phyloP scores from a whole-genome alignment of 35 echinoderm and acorn worm genomes.

The Anneissia japonica region DNA sequence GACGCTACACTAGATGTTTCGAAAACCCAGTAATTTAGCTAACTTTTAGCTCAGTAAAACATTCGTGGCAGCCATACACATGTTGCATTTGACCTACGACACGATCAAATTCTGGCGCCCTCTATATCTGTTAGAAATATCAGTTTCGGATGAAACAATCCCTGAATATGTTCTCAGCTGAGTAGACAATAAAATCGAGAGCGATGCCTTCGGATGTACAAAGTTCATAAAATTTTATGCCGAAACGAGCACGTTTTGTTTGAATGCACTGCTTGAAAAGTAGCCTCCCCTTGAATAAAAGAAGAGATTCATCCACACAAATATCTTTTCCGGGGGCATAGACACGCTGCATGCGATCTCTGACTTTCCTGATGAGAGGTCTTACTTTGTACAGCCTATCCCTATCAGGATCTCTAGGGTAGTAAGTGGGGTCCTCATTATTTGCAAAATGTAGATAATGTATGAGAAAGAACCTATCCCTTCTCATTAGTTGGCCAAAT shows the following conservation, averaged over 20 bases:
- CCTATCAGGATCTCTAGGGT: background rate
- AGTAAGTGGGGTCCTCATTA: background rate
- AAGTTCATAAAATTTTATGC: slow-evolving; percentile 22
- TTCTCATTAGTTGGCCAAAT: background rate
- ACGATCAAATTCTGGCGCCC: background rate
- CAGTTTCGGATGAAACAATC: background rate
- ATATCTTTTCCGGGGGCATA: background rate
- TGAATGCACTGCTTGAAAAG: slow-evolving; percentile 32
- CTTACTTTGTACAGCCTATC: background rate
- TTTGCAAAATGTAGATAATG: slow-evolving; percentile 7
- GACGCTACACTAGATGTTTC: too few relatives aligned
- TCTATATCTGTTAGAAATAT: background rate
- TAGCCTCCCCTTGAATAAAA: slow-evolving; percentile 19
- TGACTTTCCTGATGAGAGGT: background rate
- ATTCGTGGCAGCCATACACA: slow-evolving; percentile 1
- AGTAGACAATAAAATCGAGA: slow-evolving; percentile 4
- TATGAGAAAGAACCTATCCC: background rate
- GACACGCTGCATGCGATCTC: background rate
- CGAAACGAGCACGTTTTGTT: slow-evolving; percentile 29
- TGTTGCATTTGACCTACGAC: background rate
- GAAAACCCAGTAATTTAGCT: too few relatives aligned
- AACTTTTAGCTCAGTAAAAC: too few relatives aligned
- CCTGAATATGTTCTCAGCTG: background rate
- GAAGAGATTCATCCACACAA: slow-evolving; percentile 20
- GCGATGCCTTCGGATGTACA: slow-evolving; percentile 30